Base-by-base conservation (phyloP, 2,888 invertebrate species). In the Chrysodeixis includens region DNA sequence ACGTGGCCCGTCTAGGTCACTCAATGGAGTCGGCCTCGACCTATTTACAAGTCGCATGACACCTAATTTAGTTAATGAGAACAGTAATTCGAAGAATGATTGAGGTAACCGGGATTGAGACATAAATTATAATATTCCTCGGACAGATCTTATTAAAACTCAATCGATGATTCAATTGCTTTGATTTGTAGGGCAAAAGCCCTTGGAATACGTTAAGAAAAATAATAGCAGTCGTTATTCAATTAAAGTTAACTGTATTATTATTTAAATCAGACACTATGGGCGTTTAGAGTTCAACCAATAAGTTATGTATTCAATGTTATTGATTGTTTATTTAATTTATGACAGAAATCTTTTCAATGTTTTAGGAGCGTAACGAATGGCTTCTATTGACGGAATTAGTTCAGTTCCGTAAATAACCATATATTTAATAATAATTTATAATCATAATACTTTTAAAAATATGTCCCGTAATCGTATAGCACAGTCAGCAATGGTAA, bases 1-100 rank as follows among this genome's bases (percentile, higher is more conserved):
- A 78, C 78, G 70, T 70, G 74, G 69, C 81, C 82, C 78, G 83
- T 85, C 84, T 87, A 87, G 86, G 85, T 87, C 86, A 78, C 73
- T 66, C 76, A 79, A 82, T 80, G 67, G 80, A 87, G 74, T 67
- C 86, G 88, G 83, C 93, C 93, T 94, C 92, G 93, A 91, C 93
- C 93, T 76, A 87, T 91, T 90, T 92, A 78, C 62, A 58, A 77
- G 71, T 81, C 75, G 74, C 78, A 84, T 77, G 86, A 86, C 88
- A 90, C 84, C 85, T 87, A 88, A 89, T 90, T 89, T 85, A 86
- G 81, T 83, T 85, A 92, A 91, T 90, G 85, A 83, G 89, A 86
- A 74, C 87, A 77, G 60, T 73, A 74, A 83, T 88, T 86, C 77
- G 78, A 82, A 74, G 83, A 81, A 82, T 84, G 71, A 76, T 68